Base-by-base conservation (phyloP, 2,888 invertebrate species). In the Netelia inedita region DNA sequence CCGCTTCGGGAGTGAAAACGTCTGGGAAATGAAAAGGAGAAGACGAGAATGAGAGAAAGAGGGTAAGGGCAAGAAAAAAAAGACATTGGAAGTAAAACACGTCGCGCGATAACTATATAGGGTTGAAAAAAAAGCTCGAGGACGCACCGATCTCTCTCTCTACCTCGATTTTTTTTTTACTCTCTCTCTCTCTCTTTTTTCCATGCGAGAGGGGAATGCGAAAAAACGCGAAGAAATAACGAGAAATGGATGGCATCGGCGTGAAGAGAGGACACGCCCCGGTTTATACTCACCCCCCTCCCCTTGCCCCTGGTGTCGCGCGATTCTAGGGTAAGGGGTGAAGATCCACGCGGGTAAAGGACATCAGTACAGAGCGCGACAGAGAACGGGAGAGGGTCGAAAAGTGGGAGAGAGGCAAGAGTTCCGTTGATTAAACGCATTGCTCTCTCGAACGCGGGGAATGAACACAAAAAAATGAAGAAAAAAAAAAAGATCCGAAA, bases 381-480 rank as follows among this genome's bases (percentile, higher is more conserved):
- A 50, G 73, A 28, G 6, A 28, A 5, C 2, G 28, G 5, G 23
- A 0, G 3, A 28, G 3, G 28, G 0, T 3, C 1, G 28, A 28
- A 28, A 3, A 50, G 46, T 11, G 19, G 1, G 9, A 3, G 46
- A 23, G 43, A 50, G 9, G 14, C 14, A 35, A 53, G 14, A n/a
- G 28, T 16, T 14, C 53, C 72, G 81, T 81, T 81, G 84, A 84
- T 84, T 78, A 81, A 85, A 79, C 81, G 84, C 73, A 84, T 78
- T 84, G 78, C 80, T 81, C 73, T 50, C 68, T 43, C 76, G 80
- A 83, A 80, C 2, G 59, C 75, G 80, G 74, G 53, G 28, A 5
- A 28, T 28, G 28, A 28, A 28, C 28, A 28, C 5, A 28, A 28
- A 28, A 57, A 63, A 84, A 75, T n/a, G 74, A 74, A 78, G 84